Percentiles rank a stretch among this genome's conserved stretches.
phyloP scores from a whole-genome alignment of 2,888 invertebrate genomes.

The Ophion obscuratus region DNA sequence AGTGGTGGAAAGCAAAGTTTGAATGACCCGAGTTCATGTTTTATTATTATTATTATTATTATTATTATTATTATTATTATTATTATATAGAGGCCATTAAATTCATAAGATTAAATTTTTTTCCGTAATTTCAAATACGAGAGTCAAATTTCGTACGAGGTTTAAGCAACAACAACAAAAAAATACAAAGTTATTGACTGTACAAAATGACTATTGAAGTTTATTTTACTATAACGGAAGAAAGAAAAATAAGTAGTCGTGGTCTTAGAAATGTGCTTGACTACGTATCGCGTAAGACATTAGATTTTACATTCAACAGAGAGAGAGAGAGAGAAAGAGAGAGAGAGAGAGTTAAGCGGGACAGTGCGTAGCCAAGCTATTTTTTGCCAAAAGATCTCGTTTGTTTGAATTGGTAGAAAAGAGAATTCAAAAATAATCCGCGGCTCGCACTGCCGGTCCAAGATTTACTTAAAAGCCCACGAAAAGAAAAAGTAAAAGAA shows the following conservation, averaged over 20 bases:
- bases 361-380: slow-evolving; percentile 33
- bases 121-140: slow-evolving; percentile 8
- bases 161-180: slow-evolving; percentile 32
- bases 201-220: slow-evolving; percentile 76
- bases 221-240: slow-evolving; percentile 74
- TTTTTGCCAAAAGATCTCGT: slow-evolving; percentile 33
- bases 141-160: slow-evolving; percentile 15
- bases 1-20: slow-evolving; percentile 38
- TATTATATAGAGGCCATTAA: slow-evolving; percentile 29
- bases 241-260: slow-evolving; percentile 40
- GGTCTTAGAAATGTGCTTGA: slow-evolving; percentile 61
- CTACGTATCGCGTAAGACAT: slow-evolving; percentile 58
- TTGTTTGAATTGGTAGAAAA: slow-evolving; percentile 11
- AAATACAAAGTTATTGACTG: slow-evolving; percentile 70
- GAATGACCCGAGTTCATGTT: background rate
- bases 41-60: background rate
- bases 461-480: slow-evolving; percentile 58
- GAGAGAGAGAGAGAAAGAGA: slow-evolving; percentile 16
- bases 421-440: slow-evolving; percentile 28
- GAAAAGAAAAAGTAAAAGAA: slow-evolving; percentile 7
- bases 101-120: slow-evolving; percentile 14
- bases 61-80: slow-evolving; percentile 15
- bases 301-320: slow-evolving; percentile 66
- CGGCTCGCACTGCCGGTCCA: slow-evolving; percentile 51
- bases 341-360: slow-evolving; percentile 27